Conservation (phyloP, 2,888 invertebrate genomes). For the Myathropa florea region DNA sequence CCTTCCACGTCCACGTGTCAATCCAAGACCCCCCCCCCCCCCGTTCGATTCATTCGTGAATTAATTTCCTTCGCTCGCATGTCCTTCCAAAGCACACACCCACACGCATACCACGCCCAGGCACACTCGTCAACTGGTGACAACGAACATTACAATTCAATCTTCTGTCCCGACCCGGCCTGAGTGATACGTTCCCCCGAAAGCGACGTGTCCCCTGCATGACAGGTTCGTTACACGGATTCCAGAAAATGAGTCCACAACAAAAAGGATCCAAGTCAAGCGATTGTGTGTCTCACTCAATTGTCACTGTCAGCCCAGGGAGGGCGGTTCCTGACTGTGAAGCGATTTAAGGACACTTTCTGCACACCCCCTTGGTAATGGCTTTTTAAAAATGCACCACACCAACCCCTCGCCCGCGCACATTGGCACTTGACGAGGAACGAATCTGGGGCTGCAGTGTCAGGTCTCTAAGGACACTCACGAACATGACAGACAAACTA, state of each 20-base stretch:
- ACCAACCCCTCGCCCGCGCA: slow-evolving; percentile 1
- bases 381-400: slow-evolving; percentile 50
- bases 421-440: not conserved
- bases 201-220: slow-evolving; percentile 7
- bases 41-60: slow-evolving; percentile 6
- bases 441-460: not conserved
- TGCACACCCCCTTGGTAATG: slow-evolving; percentile 40
- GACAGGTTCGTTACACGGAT: slow-evolving; percentile 40
- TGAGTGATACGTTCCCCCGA: slow-evolving; percentile 23
- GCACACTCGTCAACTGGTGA: slow-evolving; percentile 48
- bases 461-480: slow-evolving; percentile 56
- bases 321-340: slow-evolving; percentile 13
- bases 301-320: slow-evolving; percentile 46
- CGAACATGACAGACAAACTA: slow-evolving; percentile 47
- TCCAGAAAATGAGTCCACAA: slow-evolving; percentile 1
- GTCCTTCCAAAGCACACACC: slow-evolving; percentile 24
- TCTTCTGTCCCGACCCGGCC: slow-evolving; percentile 25
- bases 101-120: slow-evolving; percentile 29
- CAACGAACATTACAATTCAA: slow-evolving; percentile 65
- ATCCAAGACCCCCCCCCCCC: not conserved
- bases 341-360: slow-evolving; percentile 29
- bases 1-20: slow-evolving; percentile 36
- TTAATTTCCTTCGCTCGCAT: slow-evolving; percentile 49
- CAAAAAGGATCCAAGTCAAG: slow-evolving; percentile 50
- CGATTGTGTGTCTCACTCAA: slow-evolving; percentile 46